Evolutionary conservation across 2,113 vertebrate species (phyloP), one percentile per base, ranked within the genome.

Genomic region (Cavia porcellus): DNA sequence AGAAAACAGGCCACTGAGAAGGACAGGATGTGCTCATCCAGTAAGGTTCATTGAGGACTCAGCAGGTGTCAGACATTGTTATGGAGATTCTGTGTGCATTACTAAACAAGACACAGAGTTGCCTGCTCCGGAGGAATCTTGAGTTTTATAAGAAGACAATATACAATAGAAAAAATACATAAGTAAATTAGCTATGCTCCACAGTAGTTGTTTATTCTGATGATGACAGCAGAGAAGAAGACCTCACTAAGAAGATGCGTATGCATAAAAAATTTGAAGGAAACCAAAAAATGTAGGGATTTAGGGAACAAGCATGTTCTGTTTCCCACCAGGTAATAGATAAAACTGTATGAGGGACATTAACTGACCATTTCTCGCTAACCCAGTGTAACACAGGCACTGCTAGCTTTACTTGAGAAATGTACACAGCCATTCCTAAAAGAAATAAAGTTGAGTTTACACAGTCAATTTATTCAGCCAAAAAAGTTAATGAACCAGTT

Each of bases 381-480:
- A 5, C 82, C 25, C n/a, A 4, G 30, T 52, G 8, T 82, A 52
- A 85, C 24, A 38, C 62, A 92, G 80, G 14, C 42, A 61, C 92
- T 81, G 92, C 84, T 70, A 74, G 79, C 77, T 68, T 66, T 74
- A 25, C 89, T 92, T 86, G 61, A 95, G 50, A 61, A 32, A 75
- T 64, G 84, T 38, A 9, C 59, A 30, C 82, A 32, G 9, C 30
- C 80, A 88, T 95, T 90, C 45, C 42, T 75, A 47, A 95, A 93
- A 70, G 38, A 95, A 92, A 50, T 96, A 83, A 84, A 50, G 4
- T 2, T 61, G 12, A 15, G 72, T 62, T 92, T 87, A 87, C 1
- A 75, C 42, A 17, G 72, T 70, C 70, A 80, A 17, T 62, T 75
- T 86, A 94, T n/a, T 86, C 74, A 72, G 20, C 89, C 82, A 93